These are phyloP conservation scores for Rhabdophis nuchalis DNA, from an alignment of 2,797 vertebrate genomes.

Conservation along the genomic window DNA sequence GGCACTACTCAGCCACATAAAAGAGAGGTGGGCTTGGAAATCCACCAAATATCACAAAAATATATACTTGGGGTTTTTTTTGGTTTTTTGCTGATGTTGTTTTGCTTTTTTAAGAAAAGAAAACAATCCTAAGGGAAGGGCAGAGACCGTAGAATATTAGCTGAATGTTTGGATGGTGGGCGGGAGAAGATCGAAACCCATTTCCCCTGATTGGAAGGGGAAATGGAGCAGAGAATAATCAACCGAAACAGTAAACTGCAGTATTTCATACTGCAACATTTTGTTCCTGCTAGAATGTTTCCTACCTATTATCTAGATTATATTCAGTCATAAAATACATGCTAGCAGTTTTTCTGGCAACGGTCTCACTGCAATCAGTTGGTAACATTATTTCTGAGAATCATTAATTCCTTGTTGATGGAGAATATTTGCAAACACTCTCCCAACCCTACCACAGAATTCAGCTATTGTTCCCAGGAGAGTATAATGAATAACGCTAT, in stretches of 20 bases:
- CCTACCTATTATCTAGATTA: background rate
- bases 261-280: background rate
- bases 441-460: background rate
- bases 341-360: slow-evolving; percentile 31
- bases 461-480: background rate
- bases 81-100: background rate
- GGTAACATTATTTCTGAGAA: background rate
- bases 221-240: background rate
- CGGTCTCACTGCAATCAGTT: background rate
- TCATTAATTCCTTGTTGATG: background rate
- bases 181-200: background rate
- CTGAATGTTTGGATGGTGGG: background rate
- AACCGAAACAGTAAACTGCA: background rate
- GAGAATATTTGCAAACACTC: background rate
- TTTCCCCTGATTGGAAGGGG: background rate
- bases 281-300: background rate
- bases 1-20: background rate
- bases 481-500: background rate
- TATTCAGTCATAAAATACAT: slow-evolving; percentile 29
- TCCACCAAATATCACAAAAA: background rate
- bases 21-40: background rate
- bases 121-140: background rate
- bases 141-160: background rate
- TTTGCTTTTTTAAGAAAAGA: background rate
- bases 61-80: background rate